Conservation (phyloP, 2,888 invertebrate species). For the Papilio protenor region DNA sequence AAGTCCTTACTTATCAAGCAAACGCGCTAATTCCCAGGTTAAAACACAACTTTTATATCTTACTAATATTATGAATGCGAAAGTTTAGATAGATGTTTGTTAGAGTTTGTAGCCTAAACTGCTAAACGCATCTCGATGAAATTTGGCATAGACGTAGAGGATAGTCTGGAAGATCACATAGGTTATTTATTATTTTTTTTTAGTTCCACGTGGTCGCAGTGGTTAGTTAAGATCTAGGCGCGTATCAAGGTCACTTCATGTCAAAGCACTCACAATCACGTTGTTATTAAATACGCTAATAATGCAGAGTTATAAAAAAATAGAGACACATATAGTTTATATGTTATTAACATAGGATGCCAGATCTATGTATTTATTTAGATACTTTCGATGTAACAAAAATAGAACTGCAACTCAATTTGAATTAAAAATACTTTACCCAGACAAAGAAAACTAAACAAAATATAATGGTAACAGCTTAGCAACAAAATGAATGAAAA, state of each 20-base stretch:
- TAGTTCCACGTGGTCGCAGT: too few relatives aligned
- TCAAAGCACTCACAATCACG: slow-evolving; percentile 12
- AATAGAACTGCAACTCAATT: not conserved
- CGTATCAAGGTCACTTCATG: slow-evolving; percentile 1
- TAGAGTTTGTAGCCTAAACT: too few relatives aligned
- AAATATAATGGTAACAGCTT: slow-evolving; percentile 8
- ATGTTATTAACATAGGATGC: not conserved
- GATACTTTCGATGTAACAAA: not conserved
- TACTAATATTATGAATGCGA: too few relatives aligned
- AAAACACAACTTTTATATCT: too few relatives aligned
- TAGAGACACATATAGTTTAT: not conserved
- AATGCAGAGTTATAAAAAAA: not conserved
- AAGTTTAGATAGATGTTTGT: too few relatives aligned
- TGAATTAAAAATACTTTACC: not conserved
- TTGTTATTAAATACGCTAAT: not conserved
- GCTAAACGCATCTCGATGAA: too few relatives aligned
- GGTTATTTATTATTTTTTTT: too few relatives aligned
- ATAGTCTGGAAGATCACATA: too few relatives aligned
- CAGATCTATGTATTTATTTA: not conserved
- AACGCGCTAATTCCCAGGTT: not conserved
- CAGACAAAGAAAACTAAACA: not conserved
- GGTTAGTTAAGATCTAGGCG: not conserved
- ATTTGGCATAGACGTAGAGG: too few relatives aligned
- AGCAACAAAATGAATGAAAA: slow-evolving; percentile 5
- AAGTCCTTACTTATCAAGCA: too few relatives aligned